Percentiles rank a stretch among this genome's conserved stretches.
Conservation (phyloP, 2,113 vertebrate genomes). For the Onychostruthus taczanowskii region DNA sequence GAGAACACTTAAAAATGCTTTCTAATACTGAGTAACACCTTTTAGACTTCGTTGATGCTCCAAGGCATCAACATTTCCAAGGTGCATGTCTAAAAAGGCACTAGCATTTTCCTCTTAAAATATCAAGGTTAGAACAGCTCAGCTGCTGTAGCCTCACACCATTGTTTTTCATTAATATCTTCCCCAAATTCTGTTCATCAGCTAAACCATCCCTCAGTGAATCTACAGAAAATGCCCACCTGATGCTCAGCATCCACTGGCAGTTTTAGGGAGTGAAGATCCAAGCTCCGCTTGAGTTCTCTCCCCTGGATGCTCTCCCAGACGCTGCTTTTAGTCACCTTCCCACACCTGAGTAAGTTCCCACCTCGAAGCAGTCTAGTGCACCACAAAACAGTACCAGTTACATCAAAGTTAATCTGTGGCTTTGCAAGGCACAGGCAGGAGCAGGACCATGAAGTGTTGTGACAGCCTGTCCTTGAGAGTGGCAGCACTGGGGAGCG, state of each 20-base stretch:
- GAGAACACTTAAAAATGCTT: background rate
- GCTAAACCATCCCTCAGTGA: accelerated
- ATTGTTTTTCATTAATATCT: background rate
- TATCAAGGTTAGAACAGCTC: background rate
- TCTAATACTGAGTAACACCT: background rate
- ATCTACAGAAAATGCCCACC: background rate
- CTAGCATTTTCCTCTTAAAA: background rate
- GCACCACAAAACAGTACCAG: background rate
- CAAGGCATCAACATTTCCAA: background rate
- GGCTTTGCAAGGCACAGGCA: background rate
- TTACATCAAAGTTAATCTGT: background rate
- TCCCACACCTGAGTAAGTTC: too few relatives aligned
- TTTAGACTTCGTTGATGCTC: background rate
- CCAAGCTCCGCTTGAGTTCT: background rate
- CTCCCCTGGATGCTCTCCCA: background rate
- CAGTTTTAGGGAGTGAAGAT: background rate
- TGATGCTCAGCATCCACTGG: background rate
- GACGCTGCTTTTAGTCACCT: background rate
- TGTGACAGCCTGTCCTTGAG: background rate
- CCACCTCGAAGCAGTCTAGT: background rate
- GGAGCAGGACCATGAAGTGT: accelerated
- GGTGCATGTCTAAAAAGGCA: background rate
- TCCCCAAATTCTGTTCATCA: background rate
- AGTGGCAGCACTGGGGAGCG: background rate
- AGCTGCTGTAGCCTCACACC: background rate